Percentiles rank a stretch among this genome's conserved stretches.
Evolutionary conservation across 2,888 invertebrate genomes (phyloP).

Genomic region (Tenodera sinensis): DNA sequence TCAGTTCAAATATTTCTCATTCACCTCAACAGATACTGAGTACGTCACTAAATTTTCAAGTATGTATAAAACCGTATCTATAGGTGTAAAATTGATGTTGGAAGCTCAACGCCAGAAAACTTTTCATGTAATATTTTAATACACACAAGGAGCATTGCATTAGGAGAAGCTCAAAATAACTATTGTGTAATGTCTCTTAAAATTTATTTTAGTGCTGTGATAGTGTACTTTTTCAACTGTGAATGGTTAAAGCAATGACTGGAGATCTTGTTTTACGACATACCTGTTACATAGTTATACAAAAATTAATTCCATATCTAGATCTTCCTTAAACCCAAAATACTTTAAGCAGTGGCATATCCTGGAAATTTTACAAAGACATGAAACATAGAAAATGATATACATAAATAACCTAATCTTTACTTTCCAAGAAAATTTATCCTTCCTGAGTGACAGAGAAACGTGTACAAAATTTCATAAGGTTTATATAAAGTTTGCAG

Average conservation of each 20-base stretch:
- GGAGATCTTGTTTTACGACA: slow-evolving; percentile 4
- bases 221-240: slow-evolving; percentile 31
- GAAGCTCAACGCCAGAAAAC: slow-evolving; percentile 25
- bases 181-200: slow-evolving; percentile 20
- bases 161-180: slow-evolving; percentile 22
- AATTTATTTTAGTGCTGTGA: slow-evolving; percentile 32
- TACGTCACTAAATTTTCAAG: slow-evolving; percentile 12
- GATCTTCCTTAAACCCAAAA: too few species aligned
- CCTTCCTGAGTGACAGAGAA: too few species aligned
- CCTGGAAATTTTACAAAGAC: too few species aligned
- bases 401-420: too few species aligned
- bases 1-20: too few species aligned
- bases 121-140: slow-evolving; percentile 31
- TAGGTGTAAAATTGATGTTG: slow-evolving; percentile 13
- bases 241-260: neutral
- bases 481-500: too few species aligned
- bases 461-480: too few species aligned
- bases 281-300: neutral
- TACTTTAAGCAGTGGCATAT: too few species aligned
- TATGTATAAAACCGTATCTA: slow-evolving; percentile 2
- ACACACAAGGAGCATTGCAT: slow-evolving; percentile 14
- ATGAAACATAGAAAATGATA: too few species aligned
- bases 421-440: too few species aligned
- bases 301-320: too few species aligned
- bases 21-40: neutral